Conservation (phyloP, 2,888 invertebrate species). For the Leptopilina myrica region DNA sequence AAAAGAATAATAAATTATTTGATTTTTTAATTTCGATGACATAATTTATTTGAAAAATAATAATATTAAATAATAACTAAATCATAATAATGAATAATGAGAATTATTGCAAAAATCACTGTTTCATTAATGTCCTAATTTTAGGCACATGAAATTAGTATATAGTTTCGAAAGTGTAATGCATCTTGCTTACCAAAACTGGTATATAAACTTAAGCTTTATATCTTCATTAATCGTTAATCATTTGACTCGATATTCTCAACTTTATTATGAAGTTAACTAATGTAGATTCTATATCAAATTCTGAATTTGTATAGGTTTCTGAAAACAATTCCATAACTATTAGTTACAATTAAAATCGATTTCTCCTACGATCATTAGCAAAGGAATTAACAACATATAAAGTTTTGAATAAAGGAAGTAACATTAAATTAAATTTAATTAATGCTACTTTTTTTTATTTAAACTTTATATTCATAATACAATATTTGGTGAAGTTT, state of each 20-base stretch:
- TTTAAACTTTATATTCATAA: too few relatives aligned
- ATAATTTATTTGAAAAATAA: background rate
- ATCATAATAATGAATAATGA: too few relatives aligned
- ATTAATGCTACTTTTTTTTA: too few relatives aligned
- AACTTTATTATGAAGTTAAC: conserved; percentile 15
- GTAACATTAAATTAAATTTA: background rate
- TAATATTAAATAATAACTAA: background rate
- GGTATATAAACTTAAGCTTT: background rate
- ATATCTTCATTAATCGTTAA: conserved; percentile 17
- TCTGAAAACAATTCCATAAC: background rate
- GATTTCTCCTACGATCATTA: background rate
- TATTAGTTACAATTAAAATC: background rate
- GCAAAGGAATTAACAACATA: too few relatives aligned
- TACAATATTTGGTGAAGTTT: too few relatives aligned
- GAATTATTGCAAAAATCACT: background rate
- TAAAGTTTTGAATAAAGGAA: background rate
- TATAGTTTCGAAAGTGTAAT: background rate
- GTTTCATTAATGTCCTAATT: background rate
- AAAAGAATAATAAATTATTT: background rate
- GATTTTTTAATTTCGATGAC: too few relatives aligned
- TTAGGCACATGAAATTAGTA: background rate
- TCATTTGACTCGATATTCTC: background rate
- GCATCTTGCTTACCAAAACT: too few relatives aligned
- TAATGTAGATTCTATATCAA: background rate
- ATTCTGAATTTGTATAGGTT: background rate